phyloP scores from a whole-genome alignment of 2,888 invertebrate species.

The Barypeithes pellucidus region DNA sequence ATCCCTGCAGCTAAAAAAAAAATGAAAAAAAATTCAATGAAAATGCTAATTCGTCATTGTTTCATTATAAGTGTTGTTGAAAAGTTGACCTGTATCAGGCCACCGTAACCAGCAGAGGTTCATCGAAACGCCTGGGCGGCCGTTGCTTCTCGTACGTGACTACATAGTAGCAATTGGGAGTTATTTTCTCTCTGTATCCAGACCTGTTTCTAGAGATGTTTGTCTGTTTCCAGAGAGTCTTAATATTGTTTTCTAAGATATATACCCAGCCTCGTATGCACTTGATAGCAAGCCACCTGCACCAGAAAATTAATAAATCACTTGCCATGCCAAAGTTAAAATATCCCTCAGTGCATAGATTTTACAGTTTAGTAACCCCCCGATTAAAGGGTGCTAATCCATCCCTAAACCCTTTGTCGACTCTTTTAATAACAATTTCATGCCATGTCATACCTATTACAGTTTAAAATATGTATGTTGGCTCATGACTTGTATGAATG shows the following conservation, averaged over 20 bases:
- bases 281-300: not conserved
- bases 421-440: constrained; percentile 70
- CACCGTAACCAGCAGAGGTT: no score
- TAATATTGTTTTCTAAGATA: no score
- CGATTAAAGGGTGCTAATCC: constrained; percentile 59
- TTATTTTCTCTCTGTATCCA: no score
- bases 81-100: no score
- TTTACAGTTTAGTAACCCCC: constrained; percentile 39
- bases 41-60: not conserved
- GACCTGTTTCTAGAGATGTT: no score
- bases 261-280: no score
- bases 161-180: no score
- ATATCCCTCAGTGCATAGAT: constrained; percentile 25
- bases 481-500: not conserved
- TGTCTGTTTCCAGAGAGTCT: no score
- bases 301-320: constrained; percentile 37
- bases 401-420: constrained; percentile 65
- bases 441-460: constrained; percentile 68
- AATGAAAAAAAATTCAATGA: not conserved
- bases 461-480: constrained; percentile 55
- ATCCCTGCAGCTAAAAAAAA: constrained; percentile 63
- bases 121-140: no score
- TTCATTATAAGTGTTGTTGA: no score
- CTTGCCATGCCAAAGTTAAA: constrained; percentile 8
- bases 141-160: no score